Conservation (phyloP, 2,113 vertebrate species). For the Narcine bancroftii region DNA sequence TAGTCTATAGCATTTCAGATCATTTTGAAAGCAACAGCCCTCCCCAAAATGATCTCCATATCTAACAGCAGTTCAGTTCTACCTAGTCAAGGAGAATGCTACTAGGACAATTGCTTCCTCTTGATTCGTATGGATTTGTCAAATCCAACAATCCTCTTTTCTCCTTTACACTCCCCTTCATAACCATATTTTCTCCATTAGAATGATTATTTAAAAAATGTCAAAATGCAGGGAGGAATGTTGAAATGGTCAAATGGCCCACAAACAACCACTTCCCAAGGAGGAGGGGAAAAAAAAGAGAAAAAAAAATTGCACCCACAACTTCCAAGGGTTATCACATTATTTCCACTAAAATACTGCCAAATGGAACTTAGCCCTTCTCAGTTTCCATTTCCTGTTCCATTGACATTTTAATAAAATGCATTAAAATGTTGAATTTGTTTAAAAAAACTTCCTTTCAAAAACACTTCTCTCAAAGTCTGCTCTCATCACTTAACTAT, state of each 20-base stretch:
- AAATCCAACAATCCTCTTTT: background rate
- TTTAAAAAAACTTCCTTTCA: background rate
- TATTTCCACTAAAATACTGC: background rate
- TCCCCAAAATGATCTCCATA: background rate
- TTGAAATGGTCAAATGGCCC: background rate
- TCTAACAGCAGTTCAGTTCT: background rate
- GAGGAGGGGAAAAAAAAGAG: no score
- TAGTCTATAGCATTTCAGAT: background rate
- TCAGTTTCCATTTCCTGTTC: background rate
- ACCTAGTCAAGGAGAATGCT: constrained; percentile 14
- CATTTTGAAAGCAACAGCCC: background rate
- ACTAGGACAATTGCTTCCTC: constrained; percentile 29
- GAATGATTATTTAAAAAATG: background rate
- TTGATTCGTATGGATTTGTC: background rate
- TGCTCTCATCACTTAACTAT: no score
- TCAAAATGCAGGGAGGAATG: background rate
- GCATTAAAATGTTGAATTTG: background rate
- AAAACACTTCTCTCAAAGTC: background rate
- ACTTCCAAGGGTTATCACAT: background rate
- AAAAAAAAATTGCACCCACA: background rate
- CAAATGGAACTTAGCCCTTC: background rate
- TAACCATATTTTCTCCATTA: background rate
- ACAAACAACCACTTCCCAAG: no score
- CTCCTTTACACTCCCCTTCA: no score
- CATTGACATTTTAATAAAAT: background rate